Evolutionary conservation across 2,113 vertebrate species (phyloP), one percentile per base, ranked within the genome.

Genomic region (Balaeniceps rex): DNA sequence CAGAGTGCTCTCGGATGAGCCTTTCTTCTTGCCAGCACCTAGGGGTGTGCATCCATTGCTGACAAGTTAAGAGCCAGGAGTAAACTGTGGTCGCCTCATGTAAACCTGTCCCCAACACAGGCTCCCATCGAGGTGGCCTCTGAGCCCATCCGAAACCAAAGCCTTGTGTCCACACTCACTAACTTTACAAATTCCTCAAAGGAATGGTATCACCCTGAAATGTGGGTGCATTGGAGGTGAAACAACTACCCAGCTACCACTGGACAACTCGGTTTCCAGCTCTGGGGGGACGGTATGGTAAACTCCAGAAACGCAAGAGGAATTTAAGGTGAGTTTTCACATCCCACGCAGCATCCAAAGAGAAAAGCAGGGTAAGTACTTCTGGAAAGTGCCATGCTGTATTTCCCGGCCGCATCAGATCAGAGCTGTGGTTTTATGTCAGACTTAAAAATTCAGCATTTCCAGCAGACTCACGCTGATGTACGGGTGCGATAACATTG

Each of bases 391-490:
- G 52, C 38, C 12, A 7, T 25, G 46, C 31, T 70, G 6, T 76
- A 51, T 84, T 87, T 92, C 68, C 44, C 10, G 42, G 44, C 55
- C 55, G 21, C 60, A 64, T 31, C 69, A 79, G 69, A 74, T 31
- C 26, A 78, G 83, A 88, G 29, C 51, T 36, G 6, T 28, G 31
- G 55, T 51, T 94, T 93, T 90, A 64, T 92, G 83, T 52, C 61
- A 81, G 86, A 36, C 40, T 70, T 75, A 28, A 77, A 77, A 89
- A 87, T 49, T 31, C 61, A 76, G 14, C 46, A 18, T 83, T 84
- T 88, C 64, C 83, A 94, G 90, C 86, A 95, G 92, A 64, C 34
- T 95, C 80, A 42, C 82, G 83, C 72, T 92, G 90, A 90, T 87
- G 79, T 28, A 80, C 0, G 29, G 86, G 11, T 61, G 61, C 34